These are phyloP conservation scores for Xestia ashworthii DNA, from an alignment of 2,888 invertebrate species.

Conservation along the genomic window DNA sequence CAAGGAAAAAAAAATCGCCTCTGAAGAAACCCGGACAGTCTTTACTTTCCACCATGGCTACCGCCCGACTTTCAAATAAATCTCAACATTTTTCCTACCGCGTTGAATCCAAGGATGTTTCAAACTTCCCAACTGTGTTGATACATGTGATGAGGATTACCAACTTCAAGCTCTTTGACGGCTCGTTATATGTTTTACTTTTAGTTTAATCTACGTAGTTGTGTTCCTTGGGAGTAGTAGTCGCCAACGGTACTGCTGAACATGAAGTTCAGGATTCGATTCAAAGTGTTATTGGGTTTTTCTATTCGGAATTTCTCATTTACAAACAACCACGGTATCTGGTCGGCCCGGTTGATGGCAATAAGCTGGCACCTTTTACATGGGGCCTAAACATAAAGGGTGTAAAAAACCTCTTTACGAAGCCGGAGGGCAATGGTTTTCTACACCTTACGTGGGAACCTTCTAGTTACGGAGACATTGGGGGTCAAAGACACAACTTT, in stretches of 20 bases:
- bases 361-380: background rate
- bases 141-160: conserved; percentile 78
- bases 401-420: too few species aligned
- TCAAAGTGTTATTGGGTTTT: background rate
- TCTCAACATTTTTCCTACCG: conserved; percentile 78
- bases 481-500: too few species aligned
- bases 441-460: too few species aligned
- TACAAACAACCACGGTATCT: background rate
- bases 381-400: background rate
- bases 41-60: conserved; percentile 43
- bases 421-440: too few species aligned
- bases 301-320: background rate
- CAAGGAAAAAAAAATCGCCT: conserved; percentile 23
- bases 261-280: background rate
- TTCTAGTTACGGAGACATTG: too few species aligned
- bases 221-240: background rate
- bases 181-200: conserved; percentile 63
- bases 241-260: background rate
- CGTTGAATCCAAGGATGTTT: conserved; percentile 76
- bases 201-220: conserved; percentile 57
- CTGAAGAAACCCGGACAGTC: conserved; percentile 31
- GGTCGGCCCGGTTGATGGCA: background rate
- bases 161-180: conserved; percentile 65
- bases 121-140: conserved; percentile 77
- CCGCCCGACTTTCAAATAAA: conserved; percentile 70